Conservation (phyloP, 2,888 invertebrate genomes). For the Polyploca ridens region DNA sequence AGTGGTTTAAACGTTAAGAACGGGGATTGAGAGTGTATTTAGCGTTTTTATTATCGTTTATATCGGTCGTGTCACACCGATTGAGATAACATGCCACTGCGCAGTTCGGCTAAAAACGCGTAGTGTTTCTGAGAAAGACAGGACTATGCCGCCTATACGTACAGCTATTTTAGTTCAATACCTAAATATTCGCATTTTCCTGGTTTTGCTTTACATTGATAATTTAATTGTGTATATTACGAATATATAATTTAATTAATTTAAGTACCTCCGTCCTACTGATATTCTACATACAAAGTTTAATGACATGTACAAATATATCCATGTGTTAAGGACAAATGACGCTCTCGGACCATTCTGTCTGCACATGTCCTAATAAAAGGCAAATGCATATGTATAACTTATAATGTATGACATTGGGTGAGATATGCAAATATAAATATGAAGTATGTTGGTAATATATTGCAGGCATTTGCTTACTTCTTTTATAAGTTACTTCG, state of each 20-base stretch:
- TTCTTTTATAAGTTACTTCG: no score
- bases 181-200: conserved; percentile 5
- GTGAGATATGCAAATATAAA: not conserved
- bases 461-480: no score
- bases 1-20: conserved; percentile 37
- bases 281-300: not conserved
- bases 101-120: conserved; percentile 65
- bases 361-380: conserved; percentile 11
- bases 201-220: not conserved
- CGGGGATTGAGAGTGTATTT: conserved; percentile 41
- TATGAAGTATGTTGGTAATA: not conserved
- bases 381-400: conserved; percentile 2
- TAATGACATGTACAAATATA: conserved; percentile 7
- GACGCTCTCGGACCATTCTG: conserved; percentile 1
- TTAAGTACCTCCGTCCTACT: not conserved
- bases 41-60: conserved; percentile 68
- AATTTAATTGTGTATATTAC: not conserved
- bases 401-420: not conserved
- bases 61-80: conserved; percentile 66
- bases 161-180: not conserved
- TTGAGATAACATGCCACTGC: conserved; percentile 74
- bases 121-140: conserved; percentile 49
- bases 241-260: not conserved
- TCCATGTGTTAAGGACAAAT: conserved; percentile 3
- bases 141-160: not conserved